Conservation (phyloP, 2,113 vertebrate genomes). For the Lutjanus erythropterus region DNA sequence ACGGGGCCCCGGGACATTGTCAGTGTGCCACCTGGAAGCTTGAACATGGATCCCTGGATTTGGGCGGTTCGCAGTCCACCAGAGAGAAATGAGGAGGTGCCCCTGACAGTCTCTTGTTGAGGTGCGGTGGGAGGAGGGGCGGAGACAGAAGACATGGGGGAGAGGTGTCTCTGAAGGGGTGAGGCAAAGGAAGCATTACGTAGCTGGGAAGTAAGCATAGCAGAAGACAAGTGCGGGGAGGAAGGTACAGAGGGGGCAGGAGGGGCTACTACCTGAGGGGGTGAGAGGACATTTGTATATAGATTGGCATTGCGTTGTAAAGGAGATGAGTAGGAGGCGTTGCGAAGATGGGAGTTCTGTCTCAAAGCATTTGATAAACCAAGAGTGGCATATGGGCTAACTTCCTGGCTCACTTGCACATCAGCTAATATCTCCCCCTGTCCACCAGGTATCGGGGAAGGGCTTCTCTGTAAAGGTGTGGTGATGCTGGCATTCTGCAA, state of each 20-base stretch:
- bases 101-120: slow-evolving; percentile 49
- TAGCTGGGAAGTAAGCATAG: slow-evolving; percentile 78
- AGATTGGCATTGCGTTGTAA: slow-evolving; percentile 76
- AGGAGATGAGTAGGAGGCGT: slow-evolving; percentile 76
- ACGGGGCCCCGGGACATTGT: slow-evolving; percentile 56
- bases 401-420: slow-evolving; percentile 48
- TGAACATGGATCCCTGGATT: slow-evolving; percentile 75
- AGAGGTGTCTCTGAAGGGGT: slow-evolving; percentile 67
- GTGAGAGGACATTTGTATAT: slow-evolving; percentile 68
- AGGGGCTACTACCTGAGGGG: slow-evolving; percentile 44
- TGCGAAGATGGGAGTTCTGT: slow-evolving; percentile 77
- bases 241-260: slow-evolving; percentile 33
- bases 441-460: slow-evolving; percentile 57
- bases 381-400: slow-evolving; percentile 24
- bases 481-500: slow-evolving; percentile 70
- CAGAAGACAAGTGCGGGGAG: slow-evolving; percentile 77
- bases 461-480: slow-evolving; percentile 67
- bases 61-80: slow-evolving; percentile 64
- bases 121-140: slow-evolving; percentile 37
- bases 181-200: slow-evolving; percentile 77
- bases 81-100: slow-evolving; percentile 62
- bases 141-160: slow-evolving; percentile 42
- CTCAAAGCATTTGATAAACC: slow-evolving; percentile 72
- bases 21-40: slow-evolving; percentile 75
- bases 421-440: slow-evolving; percentile 46